A percentile compares a stretch with the other conserved stretches of the same genome.
These are phyloP conservation scores for Incurvaria masculella DNA, from an alignment of 2,888 invertebrate species.

Conservation along the genomic window DNA sequence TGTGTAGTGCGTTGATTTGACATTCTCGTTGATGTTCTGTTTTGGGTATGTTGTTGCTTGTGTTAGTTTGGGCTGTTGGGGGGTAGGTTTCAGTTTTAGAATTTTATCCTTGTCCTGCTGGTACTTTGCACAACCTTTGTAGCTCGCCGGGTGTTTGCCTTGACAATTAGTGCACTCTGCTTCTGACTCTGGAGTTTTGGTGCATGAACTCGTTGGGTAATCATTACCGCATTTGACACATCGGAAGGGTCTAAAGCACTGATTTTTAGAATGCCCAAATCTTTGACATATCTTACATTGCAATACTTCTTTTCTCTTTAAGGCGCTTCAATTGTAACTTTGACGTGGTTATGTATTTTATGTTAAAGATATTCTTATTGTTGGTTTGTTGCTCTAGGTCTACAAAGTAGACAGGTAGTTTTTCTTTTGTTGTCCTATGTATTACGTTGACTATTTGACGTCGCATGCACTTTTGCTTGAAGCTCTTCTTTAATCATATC, in stretches of 20 bases:
- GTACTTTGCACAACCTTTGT: too few relatives aligned
- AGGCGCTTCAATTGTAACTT: conserved; percentile 14
- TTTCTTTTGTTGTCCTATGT: conserved; percentile 11
- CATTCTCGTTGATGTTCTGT: too few relatives aligned
- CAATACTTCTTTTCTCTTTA: conserved; percentile 14
- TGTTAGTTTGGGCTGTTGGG: too few relatives aligned
- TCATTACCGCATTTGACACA: conserved; percentile 18
- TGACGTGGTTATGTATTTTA: conserved; percentile 9
- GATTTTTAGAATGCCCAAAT: conserved; percentile 18
- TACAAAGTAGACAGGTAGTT: conserved; percentile 16
- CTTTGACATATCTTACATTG: conserved; percentile 18
- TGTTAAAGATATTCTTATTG: conserved; percentile 11
- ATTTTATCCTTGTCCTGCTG: too few relatives aligned
- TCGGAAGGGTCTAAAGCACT: conserved; percentile 15
- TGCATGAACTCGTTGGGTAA: conserved; percentile 12
- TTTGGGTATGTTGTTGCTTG: too few relatives aligned
- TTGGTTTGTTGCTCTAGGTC: conserved; percentile 17
- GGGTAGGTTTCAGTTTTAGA: too few relatives aligned
- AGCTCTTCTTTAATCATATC: conserved; percentile 6
- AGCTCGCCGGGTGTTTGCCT: too few relatives aligned
- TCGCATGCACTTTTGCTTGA: conserved; percentile 7
- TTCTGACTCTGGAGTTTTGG: conserved; percentile 13
- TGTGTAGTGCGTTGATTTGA: too few relatives aligned
- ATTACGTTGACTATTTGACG: conserved; percentile 11
- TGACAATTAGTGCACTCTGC: conserved; percentile 10